These are phyloP conservation scores for Callocephalon fimbriatum DNA, from an alignment of 2,113 vertebrate species.

Conservation along the genomic window DNA sequence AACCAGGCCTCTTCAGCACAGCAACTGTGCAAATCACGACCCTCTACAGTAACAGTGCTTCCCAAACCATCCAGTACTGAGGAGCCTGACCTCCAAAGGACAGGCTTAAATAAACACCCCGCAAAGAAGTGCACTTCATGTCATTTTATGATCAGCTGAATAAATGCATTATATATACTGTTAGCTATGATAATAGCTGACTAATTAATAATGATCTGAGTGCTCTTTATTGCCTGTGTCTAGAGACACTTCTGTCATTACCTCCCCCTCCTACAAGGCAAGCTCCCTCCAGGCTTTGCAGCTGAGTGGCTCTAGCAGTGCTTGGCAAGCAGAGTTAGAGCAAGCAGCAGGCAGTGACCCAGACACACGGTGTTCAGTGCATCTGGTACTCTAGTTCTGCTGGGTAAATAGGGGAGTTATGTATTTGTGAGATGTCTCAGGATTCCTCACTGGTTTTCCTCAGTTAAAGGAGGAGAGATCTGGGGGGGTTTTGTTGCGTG, in stretches of 20 bases:
- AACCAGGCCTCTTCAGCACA: not conserved
- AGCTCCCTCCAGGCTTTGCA: not conserved
- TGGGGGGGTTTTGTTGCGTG: rapidly evolving
- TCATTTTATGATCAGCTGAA: not conserved
- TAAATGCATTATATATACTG: not conserved
- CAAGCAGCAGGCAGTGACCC: not conserved
- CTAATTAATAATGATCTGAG: slow-evolving; percentile 47
- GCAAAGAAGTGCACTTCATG: not conserved
- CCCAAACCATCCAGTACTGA: not conserved
- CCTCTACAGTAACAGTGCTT: not conserved
- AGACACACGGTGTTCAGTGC: rapidly evolving
- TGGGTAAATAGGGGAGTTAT: rapidly evolving
- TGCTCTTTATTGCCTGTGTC: slow-evolving; percentile 12
- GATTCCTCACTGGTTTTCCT: not conserved
- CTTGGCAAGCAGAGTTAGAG: not conserved
- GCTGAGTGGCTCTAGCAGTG: not conserved
- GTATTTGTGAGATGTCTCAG: rapidly evolving
- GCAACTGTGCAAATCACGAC: not conserved
- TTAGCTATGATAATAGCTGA: not conserved
- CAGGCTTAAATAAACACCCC: not conserved
- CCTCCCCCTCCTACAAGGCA: not conserved
- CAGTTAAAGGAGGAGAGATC: not conserved
- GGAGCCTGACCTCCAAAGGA: not conserved
- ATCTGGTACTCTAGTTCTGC: not conserved
- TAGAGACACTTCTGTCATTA: not conserved